Conservation (phyloP, 2,888 invertebrate species). For the Scaptomyza parva region DNA sequence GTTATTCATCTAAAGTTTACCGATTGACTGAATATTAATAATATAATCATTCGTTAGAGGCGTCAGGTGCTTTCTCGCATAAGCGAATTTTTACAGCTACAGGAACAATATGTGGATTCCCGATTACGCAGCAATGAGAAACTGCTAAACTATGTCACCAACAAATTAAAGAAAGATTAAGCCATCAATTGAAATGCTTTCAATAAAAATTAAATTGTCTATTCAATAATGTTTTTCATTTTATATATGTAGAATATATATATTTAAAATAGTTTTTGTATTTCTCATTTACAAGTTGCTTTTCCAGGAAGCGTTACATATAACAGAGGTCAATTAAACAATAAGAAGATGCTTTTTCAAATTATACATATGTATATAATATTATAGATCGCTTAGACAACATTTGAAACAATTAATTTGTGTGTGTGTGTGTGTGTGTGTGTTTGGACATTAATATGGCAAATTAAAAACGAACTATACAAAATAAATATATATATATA, state of each 20-base stretch:
- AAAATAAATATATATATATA: constrained; percentile 72
- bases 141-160: constrained; percentile 15
- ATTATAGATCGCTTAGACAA: constrained; percentile 26
- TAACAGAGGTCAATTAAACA: constrained; percentile 33
- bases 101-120: constrained; percentile 28
- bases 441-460: constrained; percentile 48
- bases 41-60: constrained; percentile 17
- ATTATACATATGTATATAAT: too few species aligned
- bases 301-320: constrained; percentile 46
- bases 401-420: constrained; percentile 33
- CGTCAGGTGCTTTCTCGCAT: constrained; percentile 33
- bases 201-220: background rate
- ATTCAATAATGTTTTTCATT: background rate
- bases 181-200: background rate
- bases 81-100: constrained; percentile 28
- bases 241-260: constrained; percentile 29
- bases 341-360: constrained; percentile 36
- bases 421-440: constrained; percentile 12
- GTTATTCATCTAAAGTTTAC: background rate
- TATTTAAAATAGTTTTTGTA: constrained; percentile 73
- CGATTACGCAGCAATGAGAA: constrained; percentile 20
- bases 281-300: constrained; percentile 69
- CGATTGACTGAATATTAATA: background rate
- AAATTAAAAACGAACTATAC: constrained; percentile 56
- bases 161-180: background rate